phyloP scores from a whole-genome alignment of 2,113 vertebrate genomes.

The Rhinopithecus roxellana region DNA sequence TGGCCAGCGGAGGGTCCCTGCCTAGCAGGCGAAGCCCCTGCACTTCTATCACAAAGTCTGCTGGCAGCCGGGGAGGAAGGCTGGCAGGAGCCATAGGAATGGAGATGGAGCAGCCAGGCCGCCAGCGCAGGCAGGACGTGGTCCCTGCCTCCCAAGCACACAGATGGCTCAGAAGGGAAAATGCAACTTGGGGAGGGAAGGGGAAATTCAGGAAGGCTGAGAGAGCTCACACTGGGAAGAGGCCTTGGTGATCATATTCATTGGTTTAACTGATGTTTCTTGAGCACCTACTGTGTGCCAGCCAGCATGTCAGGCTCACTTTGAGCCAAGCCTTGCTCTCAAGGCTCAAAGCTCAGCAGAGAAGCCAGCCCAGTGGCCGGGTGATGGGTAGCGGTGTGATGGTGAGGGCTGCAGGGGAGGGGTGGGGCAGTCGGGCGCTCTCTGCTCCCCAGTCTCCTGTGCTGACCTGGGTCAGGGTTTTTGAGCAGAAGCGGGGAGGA shows the following conservation, averaged over 20 bases:
- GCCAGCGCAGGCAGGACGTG: fast-evolving
- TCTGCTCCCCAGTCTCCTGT: background rate
- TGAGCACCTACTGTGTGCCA: background rate
- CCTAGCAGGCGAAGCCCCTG: background rate
- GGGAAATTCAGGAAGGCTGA: background rate
- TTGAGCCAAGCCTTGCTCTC: background rate
- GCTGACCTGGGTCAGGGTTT: background rate
- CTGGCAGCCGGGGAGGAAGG: fast-evolving
- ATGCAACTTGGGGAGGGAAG: fast-evolving
- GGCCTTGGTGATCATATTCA: fast-evolving
- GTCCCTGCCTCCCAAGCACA: background rate
- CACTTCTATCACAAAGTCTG: background rate
- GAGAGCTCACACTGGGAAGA: fast-evolving
- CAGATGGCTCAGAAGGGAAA: fast-evolving
- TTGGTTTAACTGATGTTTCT: fast-evolving
- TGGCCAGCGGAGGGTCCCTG: fast-evolving
- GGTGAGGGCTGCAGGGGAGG: background rate
- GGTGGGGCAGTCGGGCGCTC: background rate
- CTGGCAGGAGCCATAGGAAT: background rate
- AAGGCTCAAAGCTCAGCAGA: background rate
- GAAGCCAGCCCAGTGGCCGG: background rate
- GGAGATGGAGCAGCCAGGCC: fast-evolving
- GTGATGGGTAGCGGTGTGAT: background rate
- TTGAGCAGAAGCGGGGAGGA: background rate
- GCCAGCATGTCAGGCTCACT: fast-evolving